Percentiles rank a stretch among this genome's conserved stretches.
Evolutionary conservation across 2,888 invertebrate genomes (phyloP).

Genomic region (Beris morrisii): DNA sequence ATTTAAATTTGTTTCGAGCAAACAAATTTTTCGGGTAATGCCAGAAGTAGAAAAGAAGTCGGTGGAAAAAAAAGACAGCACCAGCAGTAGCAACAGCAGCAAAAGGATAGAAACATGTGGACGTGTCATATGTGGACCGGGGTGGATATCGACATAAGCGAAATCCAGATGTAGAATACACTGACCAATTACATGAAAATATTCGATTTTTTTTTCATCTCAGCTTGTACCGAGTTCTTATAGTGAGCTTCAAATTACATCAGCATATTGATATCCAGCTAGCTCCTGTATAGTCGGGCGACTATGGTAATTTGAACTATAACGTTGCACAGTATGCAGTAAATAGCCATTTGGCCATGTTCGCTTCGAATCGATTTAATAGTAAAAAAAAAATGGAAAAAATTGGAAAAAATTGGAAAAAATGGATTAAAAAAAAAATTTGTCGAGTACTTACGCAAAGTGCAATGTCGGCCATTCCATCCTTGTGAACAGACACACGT

Average conservation of each 20-base stretch:
- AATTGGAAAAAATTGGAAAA: constrained; percentile 1
- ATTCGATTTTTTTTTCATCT: constrained; percentile 6
- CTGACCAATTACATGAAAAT: constrained; percentile 13
- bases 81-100: neutral
- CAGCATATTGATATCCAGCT: constrained; percentile 25
- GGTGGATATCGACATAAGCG: neutral
- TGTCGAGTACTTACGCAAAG: constrained; percentile 76
- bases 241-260: constrained; percentile 22
- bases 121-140: constrained; percentile 3
- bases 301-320: constrained; percentile 22
- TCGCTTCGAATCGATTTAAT: constrained; percentile 15
- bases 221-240: neutral
- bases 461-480: constrained; percentile 98
- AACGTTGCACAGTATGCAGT: constrained; percentile 23
- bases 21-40: constrained; percentile 7
- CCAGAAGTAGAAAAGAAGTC: neutral
- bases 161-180: constrained; percentile 12
- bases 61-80: no score
- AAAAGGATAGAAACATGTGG: neutral
- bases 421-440: neutral
- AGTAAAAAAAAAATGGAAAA: constrained; percentile 9
- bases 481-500: constrained; percentile 97
- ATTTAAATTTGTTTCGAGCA: constrained; percentile 18
- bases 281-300: constrained; percentile 6
- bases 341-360: constrained; percentile 31